A percentile compares a stretch with the other conserved stretches of the same genome.
Conservation (phyloP, 2,888 invertebrate genomes). For the Deilephila porcellus region DNA sequence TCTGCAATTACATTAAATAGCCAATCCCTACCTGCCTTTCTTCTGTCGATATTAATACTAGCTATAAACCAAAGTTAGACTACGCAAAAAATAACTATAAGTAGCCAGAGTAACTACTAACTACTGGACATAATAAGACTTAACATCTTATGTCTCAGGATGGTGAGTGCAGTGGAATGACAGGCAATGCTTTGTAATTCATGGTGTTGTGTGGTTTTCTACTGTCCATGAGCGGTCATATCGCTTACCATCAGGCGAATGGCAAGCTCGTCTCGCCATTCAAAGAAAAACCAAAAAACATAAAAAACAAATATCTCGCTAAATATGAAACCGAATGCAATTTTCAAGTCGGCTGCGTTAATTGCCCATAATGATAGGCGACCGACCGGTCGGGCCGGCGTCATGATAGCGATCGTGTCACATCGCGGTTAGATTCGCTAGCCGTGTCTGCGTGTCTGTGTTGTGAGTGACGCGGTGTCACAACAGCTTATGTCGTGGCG, state of each 20-base stretch:
- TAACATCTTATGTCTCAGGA: no score
- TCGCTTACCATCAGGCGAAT: no score
- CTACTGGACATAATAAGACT: no score
- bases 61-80: neutral
- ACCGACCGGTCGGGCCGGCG: conserved; percentile 5
- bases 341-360: conserved; percentile 6
- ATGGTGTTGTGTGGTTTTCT: no score
- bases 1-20: no score
- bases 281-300: neutral
- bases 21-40: no score
- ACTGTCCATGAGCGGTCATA: no score
- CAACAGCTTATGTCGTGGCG: conserved; percentile 45
- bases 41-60: no score
- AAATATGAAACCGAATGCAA: neutral
- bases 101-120: no score
- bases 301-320: neutral
- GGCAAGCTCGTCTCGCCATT: no score
- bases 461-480: conserved; percentile 58
- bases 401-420: conserved; percentile 22
- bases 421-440: conserved; percentile 34
- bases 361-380: conserved; percentile 13
- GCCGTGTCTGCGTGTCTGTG: conserved; percentile 44
- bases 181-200: no score
- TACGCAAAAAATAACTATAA: neutral
- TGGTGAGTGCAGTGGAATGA: no score